Conservation (phyloP, 2,888 invertebrate genomes). For the Dolomedes plantarius region DNA sequence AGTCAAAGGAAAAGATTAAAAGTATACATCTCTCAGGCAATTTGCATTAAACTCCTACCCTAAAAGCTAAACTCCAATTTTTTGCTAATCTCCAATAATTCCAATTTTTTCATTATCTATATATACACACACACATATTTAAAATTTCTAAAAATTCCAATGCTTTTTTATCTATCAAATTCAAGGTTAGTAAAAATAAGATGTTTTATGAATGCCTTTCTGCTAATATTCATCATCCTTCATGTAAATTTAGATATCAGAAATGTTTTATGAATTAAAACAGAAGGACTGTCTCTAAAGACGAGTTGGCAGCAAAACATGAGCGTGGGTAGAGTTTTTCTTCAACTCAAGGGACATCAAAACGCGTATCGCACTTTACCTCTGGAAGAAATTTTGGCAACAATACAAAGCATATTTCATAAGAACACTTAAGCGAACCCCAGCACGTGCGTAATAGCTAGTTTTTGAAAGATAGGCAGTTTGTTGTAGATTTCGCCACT, state of each 20-base stretch:
- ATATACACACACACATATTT: too few relatives aligned
- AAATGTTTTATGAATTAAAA: neutral
- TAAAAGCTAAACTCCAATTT: too few relatives aligned
- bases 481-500: neutral
- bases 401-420: slow-evolving; percentile 53
- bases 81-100: too few relatives aligned
- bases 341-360: slow-evolving; percentile 18
- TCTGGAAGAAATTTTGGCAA: slow-evolving; percentile 39
- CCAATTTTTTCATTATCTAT: too few relatives aligned
- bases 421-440: slow-evolving; percentile 54
- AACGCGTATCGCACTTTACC: neutral
- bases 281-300: neutral
- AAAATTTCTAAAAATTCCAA: too few relatives aligned
- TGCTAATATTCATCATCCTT: neutral
- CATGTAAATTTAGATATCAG: neutral
- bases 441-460: slow-evolving; percentile 40
- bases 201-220: too few relatives aligned
- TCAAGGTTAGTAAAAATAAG: too few relatives aligned
- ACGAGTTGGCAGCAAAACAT: neutral
- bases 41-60: too few relatives aligned
- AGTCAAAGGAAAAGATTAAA: too few relatives aligned
- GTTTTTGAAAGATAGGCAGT: slow-evolving; percentile 24
- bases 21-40: too few relatives aligned
- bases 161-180: too few relatives aligned
- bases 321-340: slow-evolving; percentile 19